Evolutionary conservation across 2,113 vertebrate genomes (phyloP), one percentile per base, ranked within the genome.

Genomic region (Scomber colias): DNA sequence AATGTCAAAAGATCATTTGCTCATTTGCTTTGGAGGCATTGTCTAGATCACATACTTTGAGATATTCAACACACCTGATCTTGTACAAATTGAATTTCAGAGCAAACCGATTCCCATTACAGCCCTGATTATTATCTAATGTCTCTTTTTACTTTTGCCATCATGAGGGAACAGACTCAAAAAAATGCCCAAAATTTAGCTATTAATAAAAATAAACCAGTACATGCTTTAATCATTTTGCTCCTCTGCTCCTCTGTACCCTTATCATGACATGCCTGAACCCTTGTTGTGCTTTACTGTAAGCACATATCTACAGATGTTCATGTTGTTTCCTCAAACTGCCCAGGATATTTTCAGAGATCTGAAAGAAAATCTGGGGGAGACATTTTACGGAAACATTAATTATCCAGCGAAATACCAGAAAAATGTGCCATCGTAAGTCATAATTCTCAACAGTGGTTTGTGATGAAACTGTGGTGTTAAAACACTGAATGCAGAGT

Each of bases 321-420:
- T 75, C 46, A 0, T 69, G 87, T 62, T 53, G 85, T 80, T 80
- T 82, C 78, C 78, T 89, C 80, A 84, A 75, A 77, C 72, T 78
- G 83, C 45, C 10, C 71, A 49, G 35, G 82, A 62, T 44, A 40
- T 87, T 88, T 89, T 94, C 93, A 94, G 56, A 93, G 86, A 93
- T 93, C 94, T 95, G 92, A 92, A 93, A 93, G 56, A 84, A 87
- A 93, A 86, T 86, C 85, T 87, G 84, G 46, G 84, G 75, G 61
- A 86, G 72, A 92, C 76, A 85, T 79, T 86, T 91, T 67, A 89
- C 77, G 71, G 46, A 87, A 76, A 80, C 40, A 72, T 89, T 88
- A 87, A 68, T 88, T 44, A 55, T 64, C 13, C 27, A 68, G 27
- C 3, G 51, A 68, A 85, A 71, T 55, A 55, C 44, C 62, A 44